Base-by-base conservation (phyloP, 2,113 vertebrate species). In the Cavia porcellus region DNA sequence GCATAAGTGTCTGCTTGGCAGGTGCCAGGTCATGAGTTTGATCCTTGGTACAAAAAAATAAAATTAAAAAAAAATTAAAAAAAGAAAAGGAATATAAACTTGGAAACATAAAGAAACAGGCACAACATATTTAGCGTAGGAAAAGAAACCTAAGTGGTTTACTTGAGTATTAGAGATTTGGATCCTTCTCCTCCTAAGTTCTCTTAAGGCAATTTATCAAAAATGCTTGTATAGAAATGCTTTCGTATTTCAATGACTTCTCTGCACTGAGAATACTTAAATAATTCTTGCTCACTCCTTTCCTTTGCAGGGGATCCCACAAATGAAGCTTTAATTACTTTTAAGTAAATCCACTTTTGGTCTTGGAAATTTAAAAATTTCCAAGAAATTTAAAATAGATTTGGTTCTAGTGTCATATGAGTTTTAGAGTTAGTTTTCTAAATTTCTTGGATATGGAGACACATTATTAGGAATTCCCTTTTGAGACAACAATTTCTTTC, bases 381-480 rank as follows among this genome's bases (percentile, higher is more conserved):
- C 47, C 47, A 50, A 50, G 12, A 38, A 66, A 66, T 93, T 86
- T 52, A 52, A 52, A 38, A 86, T 70, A 24, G 7, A 13, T 52
- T 93, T 42, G 0, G 2, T 55, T 93, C 80, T 93, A 57, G 30
- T 86, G 25, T 61, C 9, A 1, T 80, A 10, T 66, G 28, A 85
- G 9, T 57, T 86, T 95, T 52, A 59, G 42, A 93, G 47, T 85
- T 96, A 85, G 74, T 87, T 80, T 92, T 95, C 42, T 95, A 12
- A 4, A 45, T 3, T 92, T 91, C 20, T 75, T 93, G 45, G 5
- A 79, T 72, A 52, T 62, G 17, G 45, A 80, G 25, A n/a, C 52
- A 74, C 22, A 95, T 97, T 90, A 91, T 52, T 92, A 93, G n/a
- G 68, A 95, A 94, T 62, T 45, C 38, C 22, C 32, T 90, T 93